phyloP scores from a whole-genome alignment of 2,113 vertebrate genomes.

The Eclectus roratus region DNA sequence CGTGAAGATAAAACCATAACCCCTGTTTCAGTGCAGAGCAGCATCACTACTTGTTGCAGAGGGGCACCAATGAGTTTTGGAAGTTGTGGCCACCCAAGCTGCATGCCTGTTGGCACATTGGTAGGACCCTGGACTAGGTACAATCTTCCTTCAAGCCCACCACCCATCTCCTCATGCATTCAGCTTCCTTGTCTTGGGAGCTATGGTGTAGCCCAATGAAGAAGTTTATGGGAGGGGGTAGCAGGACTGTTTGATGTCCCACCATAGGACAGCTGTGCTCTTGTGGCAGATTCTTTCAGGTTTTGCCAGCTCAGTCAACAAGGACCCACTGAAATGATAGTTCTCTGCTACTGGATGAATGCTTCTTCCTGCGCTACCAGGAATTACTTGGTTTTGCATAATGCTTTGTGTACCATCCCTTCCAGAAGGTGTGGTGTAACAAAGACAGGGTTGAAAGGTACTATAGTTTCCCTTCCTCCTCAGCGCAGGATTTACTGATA shows the following conservation, averaged over 20 bases:
- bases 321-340: not conserved
- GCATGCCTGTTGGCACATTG: accelerated
- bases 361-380: not conserved
- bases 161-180: not conserved
- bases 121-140: not conserved
- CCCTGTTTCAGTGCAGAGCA: not conserved
- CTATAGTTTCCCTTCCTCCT: not conserved
- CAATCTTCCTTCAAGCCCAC: not conserved
- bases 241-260: not conserved
- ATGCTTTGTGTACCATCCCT: not conserved
- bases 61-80: not conserved
- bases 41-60: not conserved
- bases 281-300: not conserved
- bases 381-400: not conserved
- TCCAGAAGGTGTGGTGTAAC: slow-evolving; percentile 18
- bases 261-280: not conserved
- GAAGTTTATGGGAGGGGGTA: not conserved
- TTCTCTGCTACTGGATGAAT: not conserved
- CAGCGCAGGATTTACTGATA: not conserved
- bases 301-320: not conserved
- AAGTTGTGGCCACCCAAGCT: not conserved
- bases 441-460: slow-evolving; percentile 54
- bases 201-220: accelerated
- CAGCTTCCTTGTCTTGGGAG: not conserved
- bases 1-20: not conserved